Conservation (phyloP, 1,140 invertebrate genomes). For the Callitettix versicolor region DNA sequence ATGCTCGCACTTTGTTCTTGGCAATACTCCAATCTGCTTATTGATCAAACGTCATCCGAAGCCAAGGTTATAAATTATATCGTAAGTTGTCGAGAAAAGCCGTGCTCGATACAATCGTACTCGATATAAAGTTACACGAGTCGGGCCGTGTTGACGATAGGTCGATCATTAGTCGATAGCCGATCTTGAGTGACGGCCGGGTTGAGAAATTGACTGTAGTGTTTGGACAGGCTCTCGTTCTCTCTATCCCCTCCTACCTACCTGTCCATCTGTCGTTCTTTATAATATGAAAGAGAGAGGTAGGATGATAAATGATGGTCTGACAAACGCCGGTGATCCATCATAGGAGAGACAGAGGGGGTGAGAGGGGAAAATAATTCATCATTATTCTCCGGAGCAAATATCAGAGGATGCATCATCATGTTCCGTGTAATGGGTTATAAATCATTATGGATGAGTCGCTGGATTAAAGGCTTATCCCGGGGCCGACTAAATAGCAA, state of each 20-base stretch:
- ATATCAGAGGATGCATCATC: conserved; percentile 8
- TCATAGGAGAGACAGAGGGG: conserved; percentile 1
- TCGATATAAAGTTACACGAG: too few relatives aligned
- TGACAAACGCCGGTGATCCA: conserved; percentile 15
- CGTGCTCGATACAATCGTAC: too few relatives aligned
- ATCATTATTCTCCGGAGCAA: conserved; percentile 11
- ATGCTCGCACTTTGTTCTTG: too few relatives aligned
- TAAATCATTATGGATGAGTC: too few relatives aligned
- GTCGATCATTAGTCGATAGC: background rate
- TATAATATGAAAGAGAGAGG: conserved; percentile 19
- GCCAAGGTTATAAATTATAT: too few relatives aligned
- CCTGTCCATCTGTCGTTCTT: conserved; percentile 15
- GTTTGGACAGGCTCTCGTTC: conserved; percentile 6
- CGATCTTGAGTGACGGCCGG: background rate
- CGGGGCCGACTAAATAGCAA: too few relatives aligned
- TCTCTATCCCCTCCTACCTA: conserved; percentile 6
- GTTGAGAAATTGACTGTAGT: background rate
- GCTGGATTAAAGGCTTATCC: too few relatives aligned
- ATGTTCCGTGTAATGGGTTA: background rate
- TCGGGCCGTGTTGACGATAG: too few relatives aligned
- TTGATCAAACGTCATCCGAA: too few relatives aligned
- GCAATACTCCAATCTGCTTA: too few relatives aligned
- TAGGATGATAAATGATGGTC: conserved; percentile 17
- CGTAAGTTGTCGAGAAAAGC: too few relatives aligned
- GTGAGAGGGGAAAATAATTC: conserved; percentile 12